Percentiles rank a stretch among this genome's conserved stretches.
phyloP scores from a whole-genome alignment of 2,888 invertebrate genomes.

The Agapetus fuscipes region DNA sequence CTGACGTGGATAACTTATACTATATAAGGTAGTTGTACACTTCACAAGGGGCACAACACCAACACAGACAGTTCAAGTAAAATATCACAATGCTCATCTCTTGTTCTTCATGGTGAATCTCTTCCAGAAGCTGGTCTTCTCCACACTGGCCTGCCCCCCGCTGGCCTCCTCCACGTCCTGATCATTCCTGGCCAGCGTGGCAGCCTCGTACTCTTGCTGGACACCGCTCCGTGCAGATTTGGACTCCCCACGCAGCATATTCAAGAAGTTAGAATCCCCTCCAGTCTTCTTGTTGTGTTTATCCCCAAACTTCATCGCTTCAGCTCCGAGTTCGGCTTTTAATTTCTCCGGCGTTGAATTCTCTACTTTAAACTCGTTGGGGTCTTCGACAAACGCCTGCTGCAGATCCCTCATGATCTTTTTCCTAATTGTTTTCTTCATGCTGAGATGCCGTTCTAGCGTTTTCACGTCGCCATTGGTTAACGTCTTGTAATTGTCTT shows the following conservation, averaged over 20 bases:
- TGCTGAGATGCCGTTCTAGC: slow-evolving; percentile 70
- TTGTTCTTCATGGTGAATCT: slow-evolving; percentile 61
- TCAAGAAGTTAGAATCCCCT: slow-evolving; percentile 53
- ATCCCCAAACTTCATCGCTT: slow-evolving; percentile 53
- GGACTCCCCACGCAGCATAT: slow-evolving; percentile 55
- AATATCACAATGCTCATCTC: no score
- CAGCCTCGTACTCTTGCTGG: slow-evolving; percentile 29
- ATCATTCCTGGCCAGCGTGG: slow-evolving; percentile 34
- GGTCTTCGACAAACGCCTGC: slow-evolving; percentile 63
- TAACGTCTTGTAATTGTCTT: slow-evolving; percentile 59
- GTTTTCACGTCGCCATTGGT: slow-evolving; percentile 62
- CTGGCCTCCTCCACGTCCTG: slow-evolving; percentile 30
- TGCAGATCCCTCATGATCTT: slow-evolving; percentile 78
- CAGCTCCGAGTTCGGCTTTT: slow-evolving; percentile 57
- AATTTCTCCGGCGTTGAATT: slow-evolving; percentile 58
- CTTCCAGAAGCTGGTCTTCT: slow-evolving; percentile 59
- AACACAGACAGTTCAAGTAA: no score
- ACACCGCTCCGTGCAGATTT: slow-evolving; percentile 25
- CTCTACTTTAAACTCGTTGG: slow-evolving; percentile 61
- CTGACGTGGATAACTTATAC: no score
- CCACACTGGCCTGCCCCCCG: slow-evolving; percentile 35
- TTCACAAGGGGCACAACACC: no score
- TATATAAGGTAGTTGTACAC: no score
- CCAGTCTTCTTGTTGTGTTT: slow-evolving; percentile 38
- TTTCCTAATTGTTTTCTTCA: slow-evolving; percentile 79